phyloP scores from a whole-genome alignment of 2,888 invertebrate species.

The Hirtodrosophila cameraria region DNA sequence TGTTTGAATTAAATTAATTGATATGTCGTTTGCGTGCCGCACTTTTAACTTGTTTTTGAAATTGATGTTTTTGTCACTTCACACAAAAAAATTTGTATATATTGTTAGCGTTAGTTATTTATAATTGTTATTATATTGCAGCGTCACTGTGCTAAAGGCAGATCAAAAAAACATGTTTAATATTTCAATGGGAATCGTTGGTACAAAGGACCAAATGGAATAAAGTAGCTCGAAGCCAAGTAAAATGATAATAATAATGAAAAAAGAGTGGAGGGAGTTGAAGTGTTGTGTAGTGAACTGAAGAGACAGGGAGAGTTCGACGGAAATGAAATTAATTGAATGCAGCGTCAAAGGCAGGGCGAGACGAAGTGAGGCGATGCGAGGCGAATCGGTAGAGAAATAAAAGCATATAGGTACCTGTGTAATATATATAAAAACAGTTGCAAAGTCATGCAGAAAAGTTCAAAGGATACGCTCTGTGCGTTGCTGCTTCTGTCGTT shows the following conservation, averaged over 20 bases:
- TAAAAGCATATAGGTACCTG: constrained; percentile 12
- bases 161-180: constrained; percentile 46
- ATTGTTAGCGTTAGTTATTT: constrained; percentile 36
- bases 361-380: constrained; percentile 20
- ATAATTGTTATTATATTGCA: constrained; percentile 35
- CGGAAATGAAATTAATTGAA: constrained; percentile 62
- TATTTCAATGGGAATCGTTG: constrained; percentile 46
- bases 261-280: neutral
- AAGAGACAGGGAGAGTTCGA: constrained; percentile 17
- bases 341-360: constrained; percentile 53
- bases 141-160: constrained; percentile 3
- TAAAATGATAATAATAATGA: constrained; percentile 26
- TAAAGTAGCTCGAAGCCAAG: constrained; percentile 38
- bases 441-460: constrained; percentile 71
- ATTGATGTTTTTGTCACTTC: constrained; percentile 22
- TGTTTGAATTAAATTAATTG: constrained; percentile 63
- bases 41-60: constrained; percentile 18
- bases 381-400: too few species aligned
- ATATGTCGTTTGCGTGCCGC: constrained; percentile 36
- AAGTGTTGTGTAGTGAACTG: too few species aligned
- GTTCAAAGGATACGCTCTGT: constrained; percentile 70
- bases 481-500: constrained; percentile 53
- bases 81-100: constrained; percentile 20
- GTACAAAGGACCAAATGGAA: constrained; percentile 27
- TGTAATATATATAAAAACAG: constrained; percentile 39